A percentile compares a stretch with the other conserved stretches of the same genome.
Evolutionary conservation across 2,113 vertebrate species (phyloP).

Genomic region (Ctenomys sociabilis): DNA sequence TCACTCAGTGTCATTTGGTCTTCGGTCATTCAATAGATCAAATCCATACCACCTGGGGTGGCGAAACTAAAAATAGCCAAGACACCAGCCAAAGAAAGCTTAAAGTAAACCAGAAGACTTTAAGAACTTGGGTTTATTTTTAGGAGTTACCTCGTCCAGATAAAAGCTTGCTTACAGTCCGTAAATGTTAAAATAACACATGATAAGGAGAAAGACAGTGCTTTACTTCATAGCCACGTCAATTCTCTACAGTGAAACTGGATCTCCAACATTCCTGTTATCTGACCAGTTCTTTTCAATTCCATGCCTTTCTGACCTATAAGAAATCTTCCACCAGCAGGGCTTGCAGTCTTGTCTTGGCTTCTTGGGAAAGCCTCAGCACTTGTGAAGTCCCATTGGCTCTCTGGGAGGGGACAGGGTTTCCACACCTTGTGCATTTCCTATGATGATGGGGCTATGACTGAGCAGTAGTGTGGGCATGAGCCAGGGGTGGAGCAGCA

Average conservation of each 20-base stretch:
- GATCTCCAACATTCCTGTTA: neutral
- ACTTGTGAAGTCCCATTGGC: neutral
- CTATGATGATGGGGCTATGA: too few relatives aligned
- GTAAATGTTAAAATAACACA: conserved; percentile 32
- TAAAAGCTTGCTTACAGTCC: conserved; percentile 30
- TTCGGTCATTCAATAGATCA: conserved; percentile 58
- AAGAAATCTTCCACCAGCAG: neutral
- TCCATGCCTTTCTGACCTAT: neutral
- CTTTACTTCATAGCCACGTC: neutral
- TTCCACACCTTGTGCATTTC: neutral
- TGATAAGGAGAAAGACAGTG: neutral
- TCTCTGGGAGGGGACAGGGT: neutral
- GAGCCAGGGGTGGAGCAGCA: neutral
- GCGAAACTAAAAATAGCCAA: conserved; percentile 55
- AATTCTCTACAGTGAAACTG: neutral
- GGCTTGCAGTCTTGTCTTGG: neutral
- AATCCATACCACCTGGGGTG: conserved; percentile 68
- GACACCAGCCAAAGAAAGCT: conserved; percentile 47
- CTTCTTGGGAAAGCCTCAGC: conserved; percentile 18
- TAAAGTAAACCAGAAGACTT: conserved; percentile 63
- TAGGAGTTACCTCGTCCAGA: conserved; percentile 65
- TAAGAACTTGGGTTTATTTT: conserved; percentile 77
- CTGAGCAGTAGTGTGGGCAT: neutral
- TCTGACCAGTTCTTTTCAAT: neutral
- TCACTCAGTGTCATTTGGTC: neutral